Evolutionary conservation across 2,113 vertebrate species (phyloP), one percentile per base, ranked within the genome.

Genomic region (Cyprinodon variegatus): DNA sequence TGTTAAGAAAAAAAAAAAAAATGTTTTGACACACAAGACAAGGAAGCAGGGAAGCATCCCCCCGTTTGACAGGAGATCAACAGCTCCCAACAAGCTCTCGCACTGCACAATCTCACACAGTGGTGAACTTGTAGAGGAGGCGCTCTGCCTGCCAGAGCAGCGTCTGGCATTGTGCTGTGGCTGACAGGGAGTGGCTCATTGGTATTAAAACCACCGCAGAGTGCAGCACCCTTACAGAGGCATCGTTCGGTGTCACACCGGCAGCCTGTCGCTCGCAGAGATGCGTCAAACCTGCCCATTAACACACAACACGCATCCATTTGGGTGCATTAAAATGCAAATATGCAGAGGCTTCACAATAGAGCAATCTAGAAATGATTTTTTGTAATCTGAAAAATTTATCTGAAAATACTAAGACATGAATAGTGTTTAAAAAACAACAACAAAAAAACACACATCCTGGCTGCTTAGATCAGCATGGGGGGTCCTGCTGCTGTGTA

Each of bases 101-200:
- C 15, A n/a, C 65, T 9, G 29, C 59, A 64, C 64, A 61, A 63
- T 50, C 15, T 40, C 61, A 76, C 45, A 1, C 72, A 22, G 62
- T 57, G 45, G 39, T 57, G 82, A 85, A 82, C 64, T 81, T 74
- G 40, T 68, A n/a, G 50, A 20, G 22, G 65, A 72, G 72, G 62
- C 12, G 61, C 77, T 68, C 53, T 4, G 57, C 39, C 68, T 68
- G 67, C 67, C 80, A 64, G 69, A 63, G 74, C 59, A 22, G 73
- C 76, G 81, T 81, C 53, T 17, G 13, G 72, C 70, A 72, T 70
- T 77, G 82, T 79, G 81, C 72, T 22, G 65, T 43, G 3, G 83
- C 82, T 86, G 82, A 87, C 80, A 84, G 88, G 91, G 89, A 92
- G 89, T 88, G 89, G 86, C 87, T 90, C 83, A 72, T 79, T 83